These are phyloP conservation scores for Aporophyla lueneburgensis DNA, from an alignment of 2,888 invertebrate species.

Conservation along the genomic window DNA sequence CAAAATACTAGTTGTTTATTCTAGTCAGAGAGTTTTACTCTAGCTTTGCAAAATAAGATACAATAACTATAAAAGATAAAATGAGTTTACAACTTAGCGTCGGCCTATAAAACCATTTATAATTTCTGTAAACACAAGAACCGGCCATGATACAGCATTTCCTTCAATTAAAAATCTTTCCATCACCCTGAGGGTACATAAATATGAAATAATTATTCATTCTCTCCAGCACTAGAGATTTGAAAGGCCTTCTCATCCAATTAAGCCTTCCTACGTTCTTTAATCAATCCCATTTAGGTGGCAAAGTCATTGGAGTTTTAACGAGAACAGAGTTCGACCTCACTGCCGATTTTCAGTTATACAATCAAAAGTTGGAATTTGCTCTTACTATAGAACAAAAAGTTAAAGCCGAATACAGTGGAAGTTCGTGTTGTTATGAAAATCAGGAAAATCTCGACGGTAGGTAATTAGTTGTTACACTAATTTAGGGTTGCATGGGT, in stretches of 20 bases:
- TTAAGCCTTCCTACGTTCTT: constrained; percentile 68
- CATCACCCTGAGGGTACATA: constrained; percentile 42
- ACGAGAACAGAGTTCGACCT: constrained; percentile 60
- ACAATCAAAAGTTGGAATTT: constrained; percentile 61
- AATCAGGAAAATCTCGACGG: constrained; percentile 40
- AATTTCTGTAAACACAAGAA: constrained; percentile 28
- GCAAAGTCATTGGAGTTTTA: constrained; percentile 67
- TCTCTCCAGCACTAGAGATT: constrained; percentile 50
- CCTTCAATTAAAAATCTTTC: constrained; percentile 37
- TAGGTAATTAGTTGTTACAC: constrained; percentile 53
- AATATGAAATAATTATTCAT: constrained; percentile 66
- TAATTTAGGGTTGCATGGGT: constrained; percentile 40
- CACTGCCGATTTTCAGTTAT: constrained; percentile 55
- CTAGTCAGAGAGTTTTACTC: too few relatives aligned
- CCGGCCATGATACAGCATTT: constrained; percentile 9
- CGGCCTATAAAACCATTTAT: constrained; percentile 12
- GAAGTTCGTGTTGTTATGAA: constrained; percentile 52
- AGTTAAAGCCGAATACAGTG: constrained; percentile 41
- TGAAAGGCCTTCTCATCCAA: constrained; percentile 67
- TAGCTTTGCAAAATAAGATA: constrained; percentile 1
- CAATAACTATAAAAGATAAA: constrained; percentile 10
- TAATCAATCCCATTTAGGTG: constrained; percentile 70
- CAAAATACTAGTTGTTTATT: neutral
- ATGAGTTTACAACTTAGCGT: neutral
- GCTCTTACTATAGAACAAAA: constrained; percentile 60